Conservation (phyloP, 2,888 invertebrate species). For the Octonoba sinensis region DNA sequence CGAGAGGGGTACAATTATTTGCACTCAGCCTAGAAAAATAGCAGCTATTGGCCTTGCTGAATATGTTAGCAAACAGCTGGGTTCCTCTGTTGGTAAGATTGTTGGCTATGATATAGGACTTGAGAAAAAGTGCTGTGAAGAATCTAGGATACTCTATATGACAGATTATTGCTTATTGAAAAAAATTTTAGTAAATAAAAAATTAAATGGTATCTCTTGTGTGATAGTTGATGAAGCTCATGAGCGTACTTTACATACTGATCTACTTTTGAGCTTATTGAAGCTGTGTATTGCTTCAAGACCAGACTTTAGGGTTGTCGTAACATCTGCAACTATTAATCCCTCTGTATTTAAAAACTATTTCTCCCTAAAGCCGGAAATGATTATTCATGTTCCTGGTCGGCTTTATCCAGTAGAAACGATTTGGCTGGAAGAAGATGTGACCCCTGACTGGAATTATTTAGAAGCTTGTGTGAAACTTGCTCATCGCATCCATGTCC, state of each 20-base stretch:
- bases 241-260: constrained; percentile 71
- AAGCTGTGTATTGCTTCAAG: constrained; percentile 68
- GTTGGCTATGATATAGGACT: constrained; percentile 68
- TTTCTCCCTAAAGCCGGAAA: constrained; percentile 67
- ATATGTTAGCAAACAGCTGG: constrained; percentile 70
- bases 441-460: constrained; percentile 63
- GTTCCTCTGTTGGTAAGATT: constrained; percentile 67
- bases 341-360: constrained; percentile 69
- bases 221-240: constrained; percentile 72
- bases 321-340: constrained; percentile 72
- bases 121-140: constrained; percentile 58
- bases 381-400: constrained; percentile 69
- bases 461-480: constrained; percentile 68
- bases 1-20: constrained; percentile 68
- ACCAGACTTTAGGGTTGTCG: constrained; percentile 69
- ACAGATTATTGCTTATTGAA: constrained; percentile 71
- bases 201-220: constrained; percentile 67
- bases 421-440: constrained; percentile 66
- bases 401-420: constrained; percentile 71
- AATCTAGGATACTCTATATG: constrained; percentile 70
- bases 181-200: constrained; percentile 69
- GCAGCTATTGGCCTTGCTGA: constrained; percentile 70
- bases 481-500: constrained; percentile 69
- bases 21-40: constrained; percentile 72
- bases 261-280: constrained; percentile 71